These are phyloP conservation scores for Holocentrus rufus DNA, from an alignment of 2,797 vertebrate genomes.

Conservation along the genomic window DNA sequence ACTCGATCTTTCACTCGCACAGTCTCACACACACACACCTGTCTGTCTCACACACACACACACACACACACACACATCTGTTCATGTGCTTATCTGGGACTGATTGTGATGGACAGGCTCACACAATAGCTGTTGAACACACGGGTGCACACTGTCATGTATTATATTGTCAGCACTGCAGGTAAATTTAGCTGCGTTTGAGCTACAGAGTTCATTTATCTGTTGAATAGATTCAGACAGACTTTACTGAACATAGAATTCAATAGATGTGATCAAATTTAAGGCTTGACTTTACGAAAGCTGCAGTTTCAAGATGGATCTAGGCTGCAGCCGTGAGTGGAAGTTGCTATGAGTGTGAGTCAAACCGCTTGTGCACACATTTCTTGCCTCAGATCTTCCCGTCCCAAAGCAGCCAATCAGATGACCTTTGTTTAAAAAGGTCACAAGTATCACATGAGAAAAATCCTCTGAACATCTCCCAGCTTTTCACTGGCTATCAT, in stretches of 20 bases:
- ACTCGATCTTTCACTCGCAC: conserved; percentile 39
- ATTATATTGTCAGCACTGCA: neutral
- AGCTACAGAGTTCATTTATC: neutral
- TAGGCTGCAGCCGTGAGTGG: neutral
- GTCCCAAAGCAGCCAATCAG: conserved; percentile 20
- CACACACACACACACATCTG: conserved; percentile 28
- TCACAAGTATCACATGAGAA: conserved; percentile 39
- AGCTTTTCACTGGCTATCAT: conserved; percentile 20
- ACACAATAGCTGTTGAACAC: neutral
- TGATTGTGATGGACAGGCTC: neutral
- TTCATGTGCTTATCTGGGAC: conserved; percentile 11
- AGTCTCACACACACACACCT: conserved; percentile 51
- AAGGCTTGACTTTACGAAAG: neutral
- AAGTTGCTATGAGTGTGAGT: neutral
- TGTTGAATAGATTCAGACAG: too few species aligned
- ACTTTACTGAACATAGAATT: too few species aligned
- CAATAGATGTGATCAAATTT: too few species aligned
- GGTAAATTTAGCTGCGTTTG: neutral
- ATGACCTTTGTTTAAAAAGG: conserved; percentile 51
- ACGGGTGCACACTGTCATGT: neutral
- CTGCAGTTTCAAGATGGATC: neutral
- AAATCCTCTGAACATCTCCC: conserved; percentile 20
- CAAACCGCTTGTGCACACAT: neutral
- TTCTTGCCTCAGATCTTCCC: conserved; percentile 22
- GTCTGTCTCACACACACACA: conserved; percentile 48